Base-by-base conservation (phyloP, 2,113 vertebrate species). In the Chlamydotis undulata region DNA sequence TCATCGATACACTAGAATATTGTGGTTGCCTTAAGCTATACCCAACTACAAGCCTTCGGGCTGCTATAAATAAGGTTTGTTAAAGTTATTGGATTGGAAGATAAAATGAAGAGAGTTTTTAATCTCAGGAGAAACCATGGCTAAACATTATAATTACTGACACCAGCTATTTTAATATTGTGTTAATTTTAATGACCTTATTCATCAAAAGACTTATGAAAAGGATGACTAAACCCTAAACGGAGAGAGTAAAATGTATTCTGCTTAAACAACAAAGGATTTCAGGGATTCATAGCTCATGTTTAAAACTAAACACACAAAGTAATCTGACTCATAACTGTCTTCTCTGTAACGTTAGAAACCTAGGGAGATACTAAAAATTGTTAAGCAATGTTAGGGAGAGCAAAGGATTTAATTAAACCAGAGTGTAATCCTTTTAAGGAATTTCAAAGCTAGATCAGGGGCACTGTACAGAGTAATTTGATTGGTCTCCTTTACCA, bases 1-100 rank as follows among this genome's bases (percentile, higher is more conserved):
- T 84, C 93, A 96, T 59, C 80, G 91, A 94, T 94, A 92, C 74
- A 92, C 89, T 89, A 55, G 96, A 95, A 94, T 91, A 94, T 79
- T 70, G 70, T 85, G 74, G 81, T 69, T 95, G 91, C 95, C 96
- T 96, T 91, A 94, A 96, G 87, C 94, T 94, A 91, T 87, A 96
- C 87, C 92, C 83, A 85, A 89, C 59, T 94, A 91, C 86, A 87
- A 94, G 87, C 45, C 74, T 89, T 91, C 4, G 7, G 82, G 69
- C 45, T 94, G 87, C 96, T 97, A 95, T 94, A 96, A 97, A 96
- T 96, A 96, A 94, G 41, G 50, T 84, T 91, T 81, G 77, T 73
- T 77, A 91, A 96, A 94, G 80, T 79, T 95, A 70, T 83, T 90
- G 61, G 69, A 81, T 69, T 53, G 49, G 84, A 91, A 91, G 75